These are phyloP conservation scores for Standfussiana lucernea DNA, from an alignment of 2,888 invertebrate genomes.

Conservation along the genomic window DNA sequence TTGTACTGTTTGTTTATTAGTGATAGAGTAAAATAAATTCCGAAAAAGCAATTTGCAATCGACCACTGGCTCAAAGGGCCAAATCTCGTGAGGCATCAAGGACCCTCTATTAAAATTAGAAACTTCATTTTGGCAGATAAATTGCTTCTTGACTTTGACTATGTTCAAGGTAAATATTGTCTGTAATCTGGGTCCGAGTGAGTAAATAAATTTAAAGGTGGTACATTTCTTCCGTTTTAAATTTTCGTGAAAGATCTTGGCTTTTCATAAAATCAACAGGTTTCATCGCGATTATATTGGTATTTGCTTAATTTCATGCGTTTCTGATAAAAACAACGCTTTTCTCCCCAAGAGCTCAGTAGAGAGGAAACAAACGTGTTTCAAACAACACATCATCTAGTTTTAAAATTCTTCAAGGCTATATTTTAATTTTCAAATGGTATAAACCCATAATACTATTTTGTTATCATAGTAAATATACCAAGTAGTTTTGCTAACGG, in stretches of 20 bases:
- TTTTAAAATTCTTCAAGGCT: neutral
- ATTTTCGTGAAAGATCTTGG: slow-evolving; percentile 23
- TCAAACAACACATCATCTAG: neutral
- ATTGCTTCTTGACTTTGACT: slow-evolving; percentile 88
- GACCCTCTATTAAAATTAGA: slow-evolving; percentile 87
- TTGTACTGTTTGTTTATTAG: slow-evolving; percentile 70
- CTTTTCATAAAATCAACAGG: slow-evolving; percentile 22
- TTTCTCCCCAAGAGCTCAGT: neutral
- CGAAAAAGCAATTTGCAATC: slow-evolving; percentile 87
- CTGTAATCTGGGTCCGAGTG: slow-evolving; percentile 81
- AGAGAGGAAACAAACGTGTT: too few species aligned
- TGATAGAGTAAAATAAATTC: slow-evolving; percentile 76
- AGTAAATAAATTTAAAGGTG: slow-evolving; percentile 81
- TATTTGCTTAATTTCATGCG: neutral
- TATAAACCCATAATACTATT: neutral
- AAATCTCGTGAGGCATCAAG: slow-evolving; percentile 79
- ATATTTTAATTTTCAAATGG: neutral
- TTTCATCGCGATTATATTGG: slow-evolving; percentile 28
- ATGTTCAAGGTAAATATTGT: slow-evolving; percentile 85
- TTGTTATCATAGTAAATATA: slow-evolving; percentile 4
- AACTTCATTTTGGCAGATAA: slow-evolving; percentile 88
- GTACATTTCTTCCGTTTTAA: slow-evolving; percentile 55
- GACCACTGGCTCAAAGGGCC: slow-evolving; percentile 84
- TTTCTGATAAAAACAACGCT: neutral
- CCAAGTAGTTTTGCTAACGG: slow-evolving; percentile 33